phyloP scores from a whole-genome alignment of 2,113 vertebrate genomes.

The Promerops cafer region DNA sequence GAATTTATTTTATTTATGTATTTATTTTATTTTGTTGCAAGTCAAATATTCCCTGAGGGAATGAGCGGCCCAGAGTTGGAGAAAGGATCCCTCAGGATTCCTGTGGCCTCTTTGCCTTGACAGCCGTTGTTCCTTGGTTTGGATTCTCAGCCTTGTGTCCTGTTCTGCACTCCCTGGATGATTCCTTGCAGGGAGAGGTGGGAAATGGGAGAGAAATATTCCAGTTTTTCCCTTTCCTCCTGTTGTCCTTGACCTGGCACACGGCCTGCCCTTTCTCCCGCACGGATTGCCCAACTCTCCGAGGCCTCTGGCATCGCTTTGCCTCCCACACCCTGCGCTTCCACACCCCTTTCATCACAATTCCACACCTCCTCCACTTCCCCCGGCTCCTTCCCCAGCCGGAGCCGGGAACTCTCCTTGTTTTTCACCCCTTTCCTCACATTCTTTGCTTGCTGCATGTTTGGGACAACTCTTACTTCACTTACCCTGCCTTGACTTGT shows the following conservation, averaged over 20 bases:
- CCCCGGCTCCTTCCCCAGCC: not conserved
- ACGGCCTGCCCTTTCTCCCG: not conserved
- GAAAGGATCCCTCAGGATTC: not conserved
- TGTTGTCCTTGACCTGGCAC: not conserved
- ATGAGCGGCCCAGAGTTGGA: not conserved
- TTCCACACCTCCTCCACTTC: slow-evolving; percentile 15
- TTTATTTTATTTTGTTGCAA: not conserved
- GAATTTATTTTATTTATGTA: not conserved
- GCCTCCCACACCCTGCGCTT: not conserved
- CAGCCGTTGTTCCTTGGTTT: not conserved
- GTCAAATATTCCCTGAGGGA: not conserved
- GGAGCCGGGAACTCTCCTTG: not conserved
- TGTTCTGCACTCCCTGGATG: not conserved
- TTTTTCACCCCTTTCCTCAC: not conserved
- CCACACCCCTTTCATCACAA: slow-evolving; percentile 33
- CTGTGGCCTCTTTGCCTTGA: no score
- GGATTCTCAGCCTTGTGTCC: not conserved
- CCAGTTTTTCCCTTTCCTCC: not conserved
- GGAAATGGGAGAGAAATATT: not conserved
- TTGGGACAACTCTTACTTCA: not conserved
- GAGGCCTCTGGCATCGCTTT: not conserved
- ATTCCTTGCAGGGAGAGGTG: not conserved
- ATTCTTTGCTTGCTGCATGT: not conserved
- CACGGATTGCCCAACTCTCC: not conserved
- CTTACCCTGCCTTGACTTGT: not conserved